These are phyloP conservation scores for Oophaga pumilio DNA, from an alignment of 2,113 vertebrate genomes.

Conservation along the genomic window DNA sequence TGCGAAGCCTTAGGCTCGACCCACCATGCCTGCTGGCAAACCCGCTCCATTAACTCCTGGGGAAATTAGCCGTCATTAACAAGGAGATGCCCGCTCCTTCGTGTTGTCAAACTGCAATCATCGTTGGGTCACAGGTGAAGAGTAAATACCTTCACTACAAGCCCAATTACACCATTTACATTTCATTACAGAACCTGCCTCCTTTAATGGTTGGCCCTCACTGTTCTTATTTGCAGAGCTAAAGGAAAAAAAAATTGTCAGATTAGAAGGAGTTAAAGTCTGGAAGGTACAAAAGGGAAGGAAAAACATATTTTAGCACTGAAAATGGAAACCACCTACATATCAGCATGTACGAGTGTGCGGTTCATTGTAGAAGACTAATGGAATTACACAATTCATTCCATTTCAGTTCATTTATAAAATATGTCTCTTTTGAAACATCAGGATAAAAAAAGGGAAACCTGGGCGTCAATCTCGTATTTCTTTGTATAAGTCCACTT, in stretches of 20 bases:
- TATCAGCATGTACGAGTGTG: background rate
- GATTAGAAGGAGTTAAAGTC: slow-evolving; percentile 53
- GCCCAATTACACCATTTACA: slow-evolving; percentile 76
- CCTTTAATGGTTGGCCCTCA: slow-evolving; percentile 67
- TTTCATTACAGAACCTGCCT: slow-evolving; percentile 74
- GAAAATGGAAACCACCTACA: slow-evolving; percentile 12
- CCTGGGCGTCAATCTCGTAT: too few relatives aligned
- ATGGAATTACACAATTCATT: background rate
- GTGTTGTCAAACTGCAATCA: slow-evolving; percentile 76
- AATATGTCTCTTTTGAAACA: background rate
- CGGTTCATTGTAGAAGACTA: background rate
- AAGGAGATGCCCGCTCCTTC: slow-evolving; percentile 68
- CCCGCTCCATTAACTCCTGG: slow-evolving; percentile 71
- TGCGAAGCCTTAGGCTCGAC: slow-evolving; percentile 65
- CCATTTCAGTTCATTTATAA: background rate
- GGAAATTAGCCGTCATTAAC: slow-evolving; percentile 73
- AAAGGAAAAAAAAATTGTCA: slow-evolving; percentile 64
- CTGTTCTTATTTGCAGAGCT: slow-evolving; percentile 60
- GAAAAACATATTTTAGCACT: background rate
- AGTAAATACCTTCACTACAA: slow-evolving; percentile 75
- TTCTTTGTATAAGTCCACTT: background rate
- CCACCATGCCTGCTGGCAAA: slow-evolving; percentile 62
- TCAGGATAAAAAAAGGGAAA: background rate
- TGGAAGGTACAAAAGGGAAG: slow-evolving; percentile 2
- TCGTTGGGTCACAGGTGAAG: slow-evolving; percentile 71